Conservation (phyloP, 1,140 invertebrate genomes). For the Caligus rogercresseyi region DNA sequence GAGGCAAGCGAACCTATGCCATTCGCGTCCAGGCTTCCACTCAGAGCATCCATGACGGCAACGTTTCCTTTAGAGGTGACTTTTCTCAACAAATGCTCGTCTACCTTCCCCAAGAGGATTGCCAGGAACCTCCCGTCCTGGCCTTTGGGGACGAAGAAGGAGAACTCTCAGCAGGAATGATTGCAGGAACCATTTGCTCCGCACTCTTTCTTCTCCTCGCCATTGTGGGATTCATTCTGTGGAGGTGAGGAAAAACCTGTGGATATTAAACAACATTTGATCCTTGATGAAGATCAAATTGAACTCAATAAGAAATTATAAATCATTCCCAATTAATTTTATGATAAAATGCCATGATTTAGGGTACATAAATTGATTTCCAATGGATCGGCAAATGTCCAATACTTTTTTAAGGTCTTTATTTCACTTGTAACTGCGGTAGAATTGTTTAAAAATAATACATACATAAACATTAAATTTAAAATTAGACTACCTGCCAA, state of each 20-base stretch:
- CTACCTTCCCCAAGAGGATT: not conserved
- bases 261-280: not conserved
- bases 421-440: too few relatives aligned
- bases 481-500: too few relatives aligned
- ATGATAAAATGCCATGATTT: not conserved
- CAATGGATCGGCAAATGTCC: not conserved
- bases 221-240: conserved; percentile 48
- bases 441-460: too few relatives aligned
- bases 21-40: not conserved
- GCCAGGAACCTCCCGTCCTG: not conserved
- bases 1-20: not conserved
- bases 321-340: not conserved
- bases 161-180: conserved; percentile 47
- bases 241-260: conserved; percentile 42
- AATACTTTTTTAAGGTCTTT: not conserved
- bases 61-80: not conserved
- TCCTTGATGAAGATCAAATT: not conserved
- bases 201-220: conserved; percentile 48
- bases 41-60: not conserved
- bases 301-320: not conserved
- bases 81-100: not conserved
- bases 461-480: too few relatives aligned
- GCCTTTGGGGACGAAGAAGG: not conserved
- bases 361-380: not conserved
- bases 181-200: conserved; percentile 52